Evolutionary conservation across 1,140 invertebrate species (phyloP), one percentile per base, ranked within the genome.

Genomic region (Theocolax elegans): DNA sequence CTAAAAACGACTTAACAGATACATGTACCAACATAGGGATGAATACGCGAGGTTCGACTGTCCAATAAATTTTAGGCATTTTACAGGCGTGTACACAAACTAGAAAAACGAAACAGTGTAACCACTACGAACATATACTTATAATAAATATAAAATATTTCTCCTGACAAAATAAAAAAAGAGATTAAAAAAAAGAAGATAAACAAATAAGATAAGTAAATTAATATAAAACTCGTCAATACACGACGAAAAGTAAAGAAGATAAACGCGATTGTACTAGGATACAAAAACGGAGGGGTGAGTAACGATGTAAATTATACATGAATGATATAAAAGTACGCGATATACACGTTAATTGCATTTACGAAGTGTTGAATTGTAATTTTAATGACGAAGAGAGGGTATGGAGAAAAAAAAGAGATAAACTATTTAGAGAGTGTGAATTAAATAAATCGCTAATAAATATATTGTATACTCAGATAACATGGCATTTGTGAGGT

Each of bases 271-370:
- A n/a, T n/a, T n/a, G n/a, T n/a, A n/a, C n/a, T n/a, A n/a, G n/a
- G n/a, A n/a, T n/a, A n/a, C 1, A 21, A 19, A 10, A 35, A 12
- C 2, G 13, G 19, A 46, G 27, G 12, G 59, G 19, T 31, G 21
- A 3, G 27, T 64, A 51, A 51, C 35, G n/a, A 23, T 67, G 65
- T 58, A 67, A 67, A 58, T 58, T 49, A 58, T 38, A 48, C n/a
- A n/a, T n/a, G n/a, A 67, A 25, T 4, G 10, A 54, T 54, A 67
- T 46, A 67, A 7, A 40, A 67, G 21, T 40, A 35, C 42, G 42
- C n/a, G n/a, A n/a, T n/a, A n/a, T n/a, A n/a, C n/a, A n/a, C n/a
- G n/a, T 49, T 67, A 40, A 67, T 59, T 67, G 29, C 44, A 31
- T 35, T 48, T 58, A 67, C 46, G 21, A 67, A 67, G 40, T 56